phyloP scores from a whole-genome alignment of 2,113 vertebrate genomes.

The Astatotilapia flaviijosephi region DNA sequence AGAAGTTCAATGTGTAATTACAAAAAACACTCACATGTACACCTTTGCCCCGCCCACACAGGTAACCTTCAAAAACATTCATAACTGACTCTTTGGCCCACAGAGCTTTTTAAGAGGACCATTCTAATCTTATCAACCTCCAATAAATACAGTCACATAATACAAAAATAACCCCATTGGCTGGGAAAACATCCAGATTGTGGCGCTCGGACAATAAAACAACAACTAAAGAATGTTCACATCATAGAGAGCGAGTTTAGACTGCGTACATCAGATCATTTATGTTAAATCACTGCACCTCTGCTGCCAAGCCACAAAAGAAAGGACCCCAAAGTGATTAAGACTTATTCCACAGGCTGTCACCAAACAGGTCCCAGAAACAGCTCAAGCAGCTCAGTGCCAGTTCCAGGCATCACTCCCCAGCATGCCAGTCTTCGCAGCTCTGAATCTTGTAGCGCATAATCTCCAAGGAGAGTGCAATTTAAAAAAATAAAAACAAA shows the following conservation, averaged over 20 bases:
- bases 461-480: not conserved
- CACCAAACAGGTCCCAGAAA: not conserved
- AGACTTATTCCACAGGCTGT: not conserved
- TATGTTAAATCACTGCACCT: not conserved
- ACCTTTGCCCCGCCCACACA: not conserved
- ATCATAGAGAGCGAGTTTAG: not conserved
- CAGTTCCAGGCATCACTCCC: not conserved
- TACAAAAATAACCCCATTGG: slow-evolving; percentile 60
- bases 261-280: not conserved
- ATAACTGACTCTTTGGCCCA: slow-evolving; percentile 1
- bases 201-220: slow-evolving; percentile 1
- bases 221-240: slow-evolving; percentile 15
- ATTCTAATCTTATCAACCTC: not conserved
- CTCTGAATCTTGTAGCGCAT: not conserved
- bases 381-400: not conserved
- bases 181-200: slow-evolving; percentile 3
- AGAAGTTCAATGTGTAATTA: slow-evolving; percentile 9
- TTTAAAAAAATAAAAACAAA: not conserved
- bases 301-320: not conserved
- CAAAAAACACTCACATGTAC: slow-evolving; percentile 21
- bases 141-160: slow-evolving; percentile 55
- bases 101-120: not conserved
- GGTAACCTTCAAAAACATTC: not conserved
- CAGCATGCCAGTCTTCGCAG: not conserved
- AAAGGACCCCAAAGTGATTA: not conserved